Evolutionary conservation across 1,140 invertebrate species (phyloP).

Genomic region (Drosophila lowei): DNA sequence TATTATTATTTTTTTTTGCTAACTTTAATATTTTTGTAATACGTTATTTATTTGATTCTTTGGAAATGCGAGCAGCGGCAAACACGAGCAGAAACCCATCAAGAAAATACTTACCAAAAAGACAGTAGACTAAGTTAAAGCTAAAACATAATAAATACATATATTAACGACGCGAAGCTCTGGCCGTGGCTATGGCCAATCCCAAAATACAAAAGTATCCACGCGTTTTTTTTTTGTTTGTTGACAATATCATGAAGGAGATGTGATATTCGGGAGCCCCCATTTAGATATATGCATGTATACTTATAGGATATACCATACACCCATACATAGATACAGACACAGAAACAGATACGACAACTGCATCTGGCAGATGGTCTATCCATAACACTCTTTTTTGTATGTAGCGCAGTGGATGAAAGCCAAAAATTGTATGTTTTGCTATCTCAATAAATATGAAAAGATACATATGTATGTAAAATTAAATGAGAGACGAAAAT

Average conservation of each 20-base stretch:
- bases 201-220: slow-evolving; percentile 19
- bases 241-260: slow-evolving; percentile 17
- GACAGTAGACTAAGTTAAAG: slow-evolving; percentile 67
- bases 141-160: slow-evolving; percentile 18
- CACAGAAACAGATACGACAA: slow-evolving; percentile 4
- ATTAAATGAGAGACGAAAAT: too few species aligned
- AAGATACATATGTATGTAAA: too few species aligned
- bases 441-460: slow-evolving; percentile 23
- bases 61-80: slow-evolving; percentile 20
- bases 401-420: slow-evolving; percentile 11
- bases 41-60: slow-evolving; percentile 52
- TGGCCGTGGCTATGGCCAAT: slow-evolving; percentile 18
- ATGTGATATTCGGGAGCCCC: slow-evolving; percentile 37
- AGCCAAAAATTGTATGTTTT: slow-evolving; percentile 17
- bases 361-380: slow-evolving; percentile 10
- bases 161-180: background rate
- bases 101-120: slow-evolving; percentile 74
- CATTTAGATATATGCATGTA: slow-evolving; percentile 31
- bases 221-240: slow-evolving; percentile 25
- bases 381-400: background rate
- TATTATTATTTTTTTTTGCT: slow-evolving; percentile 16
- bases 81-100: slow-evolving; percentile 41
- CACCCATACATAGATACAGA: slow-evolving; percentile 16
- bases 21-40: slow-evolving; percentile 36
- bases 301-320: slow-evolving; percentile 21